These are phyloP conservation scores for Microcebus tavaratra DNA, from an alignment of 2,113 vertebrate genomes.

Conservation along the genomic window DNA sequence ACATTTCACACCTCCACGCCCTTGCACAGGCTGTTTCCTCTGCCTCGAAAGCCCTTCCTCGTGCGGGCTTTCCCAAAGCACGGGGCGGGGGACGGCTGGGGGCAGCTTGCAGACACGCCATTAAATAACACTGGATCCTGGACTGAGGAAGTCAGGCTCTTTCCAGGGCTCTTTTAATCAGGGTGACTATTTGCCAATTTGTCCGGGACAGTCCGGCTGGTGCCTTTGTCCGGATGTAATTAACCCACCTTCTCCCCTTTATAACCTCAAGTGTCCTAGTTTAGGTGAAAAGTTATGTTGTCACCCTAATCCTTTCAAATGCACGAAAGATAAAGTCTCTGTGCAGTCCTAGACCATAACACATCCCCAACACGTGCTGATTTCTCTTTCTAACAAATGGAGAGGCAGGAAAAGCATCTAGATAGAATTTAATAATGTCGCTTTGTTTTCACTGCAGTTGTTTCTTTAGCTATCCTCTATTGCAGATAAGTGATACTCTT, in stretches of 20 bases:
- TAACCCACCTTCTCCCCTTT: background rate
- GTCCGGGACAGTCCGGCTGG: background rate
- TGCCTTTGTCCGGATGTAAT: background rate
- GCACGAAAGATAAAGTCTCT: background rate
- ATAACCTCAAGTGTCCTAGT: background rate
- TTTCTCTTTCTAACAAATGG: constrained; percentile 45
- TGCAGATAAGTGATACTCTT: constrained; percentile 51
- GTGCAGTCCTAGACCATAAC: background rate
- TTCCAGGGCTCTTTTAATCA: background rate
- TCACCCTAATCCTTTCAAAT: background rate
- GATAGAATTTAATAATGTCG: background rate
- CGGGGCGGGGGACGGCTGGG: background rate
- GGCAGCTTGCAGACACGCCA: background rate
- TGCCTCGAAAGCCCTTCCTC: background rate
- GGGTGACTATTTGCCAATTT: background rate
- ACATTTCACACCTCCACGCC: background rate
- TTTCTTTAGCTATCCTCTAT: background rate
- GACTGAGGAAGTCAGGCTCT: background rate
- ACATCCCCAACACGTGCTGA: background rate
- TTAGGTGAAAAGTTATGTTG: background rate
- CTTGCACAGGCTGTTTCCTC: background rate
- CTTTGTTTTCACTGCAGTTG: constrained; percentile 28
- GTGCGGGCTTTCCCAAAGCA: background rate
- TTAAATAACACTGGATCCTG: background rate
- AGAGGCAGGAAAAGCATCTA: background rate